These are phyloP conservation scores for Platysternon megacephalum DNA, from an alignment of 2,113 vertebrate genomes.

Conservation along the genomic window DNA sequence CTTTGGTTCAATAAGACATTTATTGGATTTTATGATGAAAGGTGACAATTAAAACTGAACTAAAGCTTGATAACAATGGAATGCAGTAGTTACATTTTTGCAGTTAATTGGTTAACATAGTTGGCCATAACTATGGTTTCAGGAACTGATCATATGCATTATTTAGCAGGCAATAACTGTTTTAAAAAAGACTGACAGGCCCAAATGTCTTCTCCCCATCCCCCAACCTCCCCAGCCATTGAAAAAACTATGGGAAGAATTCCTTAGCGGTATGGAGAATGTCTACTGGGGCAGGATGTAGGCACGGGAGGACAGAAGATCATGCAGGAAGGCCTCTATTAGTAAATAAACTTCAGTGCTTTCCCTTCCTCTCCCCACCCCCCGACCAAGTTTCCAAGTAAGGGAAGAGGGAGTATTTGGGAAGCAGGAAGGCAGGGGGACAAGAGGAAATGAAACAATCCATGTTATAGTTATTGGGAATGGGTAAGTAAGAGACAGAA, in stretches of 20 bases:
- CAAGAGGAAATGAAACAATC: background rate
- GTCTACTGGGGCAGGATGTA: no score
- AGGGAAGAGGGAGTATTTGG: background rate
- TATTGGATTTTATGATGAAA: background rate
- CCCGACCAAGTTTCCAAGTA: background rate
- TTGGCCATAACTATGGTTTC: background rate
- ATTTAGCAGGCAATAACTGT: background rate
- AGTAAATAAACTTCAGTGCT: background rate
- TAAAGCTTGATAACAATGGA: background rate
- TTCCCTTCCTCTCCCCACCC: no score
- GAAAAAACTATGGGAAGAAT: background rate
- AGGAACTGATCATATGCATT: background rate
- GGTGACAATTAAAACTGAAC: background rate
- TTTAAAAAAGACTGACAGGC: background rate
- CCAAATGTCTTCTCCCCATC: background rate
- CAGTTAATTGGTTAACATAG: background rate
- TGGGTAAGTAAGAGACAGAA: no score
- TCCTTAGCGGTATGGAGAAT: background rate
- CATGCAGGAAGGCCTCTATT: background rate
- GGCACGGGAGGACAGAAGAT: background rate
- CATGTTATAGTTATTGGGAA: background rate
- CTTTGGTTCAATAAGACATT: background rate
- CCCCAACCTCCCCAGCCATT: background rate
- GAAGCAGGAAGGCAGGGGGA: background rate
- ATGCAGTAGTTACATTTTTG: background rate